Evolutionary conservation across 1,140 invertebrate genomes (phyloP).

Genomic region (Chironomus striatipennis): DNA sequence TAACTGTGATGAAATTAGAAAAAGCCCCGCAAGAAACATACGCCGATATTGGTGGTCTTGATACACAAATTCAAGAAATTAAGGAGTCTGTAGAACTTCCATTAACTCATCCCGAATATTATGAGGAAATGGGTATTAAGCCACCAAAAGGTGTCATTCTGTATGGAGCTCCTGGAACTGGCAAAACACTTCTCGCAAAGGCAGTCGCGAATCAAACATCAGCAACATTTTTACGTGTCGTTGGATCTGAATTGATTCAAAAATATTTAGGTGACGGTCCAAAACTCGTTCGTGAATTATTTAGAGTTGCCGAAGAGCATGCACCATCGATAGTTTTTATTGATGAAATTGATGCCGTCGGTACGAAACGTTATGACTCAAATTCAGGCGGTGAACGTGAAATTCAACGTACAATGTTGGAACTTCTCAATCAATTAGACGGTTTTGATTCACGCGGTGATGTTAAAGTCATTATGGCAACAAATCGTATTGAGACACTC

Average conservation of each 20-base stretch:
- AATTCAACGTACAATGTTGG: constrained; percentile 99
- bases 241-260: constrained; percentile 98
- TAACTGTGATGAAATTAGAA: constrained; percentile 99
- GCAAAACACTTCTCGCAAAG: constrained; percentile 96
- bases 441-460: constrained; percentile 96
- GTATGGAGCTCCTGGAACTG: constrained; percentile 96
- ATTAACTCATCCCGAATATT: constrained; percentile 98
- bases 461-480: constrained; percentile 99
- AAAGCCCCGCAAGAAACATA: constrained; percentile 99
- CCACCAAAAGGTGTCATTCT: constrained; percentile 99
- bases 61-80: constrained; percentile 99
- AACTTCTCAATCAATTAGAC: constrained; percentile 97
- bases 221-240: constrained; percentile 96
- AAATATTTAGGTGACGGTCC: constrained; percentile 99
- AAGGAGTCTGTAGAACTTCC: constrained; percentile 99
- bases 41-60: constrained; percentile 98
- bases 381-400: constrained; percentile 99
- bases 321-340: constrained; percentile 99
- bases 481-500: constrained; percentile 97
- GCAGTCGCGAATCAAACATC: constrained; percentile 99
- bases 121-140: constrained; percentile 99
- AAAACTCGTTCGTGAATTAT: constrained; percentile 94
- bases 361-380: constrained; percentile 98
- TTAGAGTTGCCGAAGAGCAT: constrained; percentile 98
- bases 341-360: constrained; percentile 99